phyloP scores from a whole-genome alignment of 35 echinoderm and acorn worm species.

The Ophiothrix spiculata region DNA sequence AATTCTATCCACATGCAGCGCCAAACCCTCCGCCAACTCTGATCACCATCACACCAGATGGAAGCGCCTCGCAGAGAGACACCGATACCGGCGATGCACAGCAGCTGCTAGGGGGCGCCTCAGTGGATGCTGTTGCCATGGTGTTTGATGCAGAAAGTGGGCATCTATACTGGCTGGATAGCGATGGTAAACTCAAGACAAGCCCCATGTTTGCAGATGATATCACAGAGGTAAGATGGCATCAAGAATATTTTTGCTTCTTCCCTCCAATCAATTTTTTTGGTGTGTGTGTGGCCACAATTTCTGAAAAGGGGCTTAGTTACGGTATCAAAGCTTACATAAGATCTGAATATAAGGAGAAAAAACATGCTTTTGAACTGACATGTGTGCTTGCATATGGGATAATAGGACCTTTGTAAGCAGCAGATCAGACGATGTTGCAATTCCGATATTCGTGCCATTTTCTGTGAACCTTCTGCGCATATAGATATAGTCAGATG shows the following conservation, averaged over 20 bases:
- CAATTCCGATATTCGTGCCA: no score
- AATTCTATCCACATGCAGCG: no score
- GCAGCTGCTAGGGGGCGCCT: slow-evolving; percentile 16
- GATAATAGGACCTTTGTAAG: no score
- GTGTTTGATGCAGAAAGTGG: slow-evolving; percentile 28
- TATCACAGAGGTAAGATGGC: slow-evolving; percentile 17
- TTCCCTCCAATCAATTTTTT: not conserved
- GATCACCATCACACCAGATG: not conserved
- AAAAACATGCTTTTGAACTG: no score
- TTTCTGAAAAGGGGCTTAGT: no score
- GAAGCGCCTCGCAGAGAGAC: slow-evolving; percentile 31
- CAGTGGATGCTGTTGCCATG: slow-evolving; percentile 3
- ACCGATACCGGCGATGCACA: slow-evolving; percentile 20
- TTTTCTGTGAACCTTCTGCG: no score
- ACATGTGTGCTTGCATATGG: no score
- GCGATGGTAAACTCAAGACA: slow-evolving; percentile 5
- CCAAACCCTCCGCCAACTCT: slow-evolving; percentile 45
- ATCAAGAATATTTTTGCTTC: not conserved
- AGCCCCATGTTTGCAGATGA: slow-evolving; percentile 36
- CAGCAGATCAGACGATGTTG: no score
- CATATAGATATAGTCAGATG: no score
- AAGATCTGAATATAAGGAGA: no score
- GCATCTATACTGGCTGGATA: slow-evolving; percentile 18
- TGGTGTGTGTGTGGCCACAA: no score
- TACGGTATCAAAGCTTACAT: not conserved